Evolutionary conservation across 2,888 invertebrate genomes (phyloP).

Genomic region (Margaritifera margaritifera): DNA sequence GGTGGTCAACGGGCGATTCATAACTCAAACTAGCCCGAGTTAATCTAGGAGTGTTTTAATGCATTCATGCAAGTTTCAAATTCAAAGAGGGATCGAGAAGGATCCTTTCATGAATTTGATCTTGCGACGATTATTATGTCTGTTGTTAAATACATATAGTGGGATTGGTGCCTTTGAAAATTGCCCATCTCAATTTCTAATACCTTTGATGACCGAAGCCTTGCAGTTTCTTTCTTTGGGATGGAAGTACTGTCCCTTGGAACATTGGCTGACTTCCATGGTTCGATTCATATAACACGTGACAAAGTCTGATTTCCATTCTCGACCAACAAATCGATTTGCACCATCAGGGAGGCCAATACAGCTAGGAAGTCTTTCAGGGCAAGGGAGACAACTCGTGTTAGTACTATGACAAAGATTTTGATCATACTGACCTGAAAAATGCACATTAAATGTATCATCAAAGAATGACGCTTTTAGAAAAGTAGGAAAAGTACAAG

Average conservation of each 20-base stretch:
- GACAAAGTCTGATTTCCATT: conserved; percentile 32
- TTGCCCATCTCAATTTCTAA: too few relatives aligned
- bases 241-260: conserved; percentile 27
- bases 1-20: too few relatives aligned
- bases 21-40: too few relatives aligned
- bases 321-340: conserved; percentile 21
- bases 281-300: conserved; percentile 38
- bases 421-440: conserved; percentile 45
- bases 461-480: too few relatives aligned
- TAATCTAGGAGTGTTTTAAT: too few relatives aligned
- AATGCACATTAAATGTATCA: neutral
- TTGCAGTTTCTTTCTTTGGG: conserved; percentile 30
- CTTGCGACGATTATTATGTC: too few relatives aligned
- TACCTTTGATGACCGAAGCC: conserved; percentile 30
- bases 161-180: too few relatives aligned
- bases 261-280: conserved; percentile 27
- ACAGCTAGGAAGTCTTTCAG: conserved; percentile 13
- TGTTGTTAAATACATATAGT: neutral
- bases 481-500: too few relatives aligned
- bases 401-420: conserved; percentile 28
- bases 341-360: conserved; percentile 14
- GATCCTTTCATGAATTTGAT: too few relatives aligned
- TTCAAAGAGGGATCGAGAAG: too few relatives aligned
- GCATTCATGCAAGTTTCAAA: too few relatives aligned
- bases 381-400: conserved; percentile 10